phyloP scores from a whole-genome alignment of 2,113 vertebrate genomes.

The Limanda limanda region DNA sequence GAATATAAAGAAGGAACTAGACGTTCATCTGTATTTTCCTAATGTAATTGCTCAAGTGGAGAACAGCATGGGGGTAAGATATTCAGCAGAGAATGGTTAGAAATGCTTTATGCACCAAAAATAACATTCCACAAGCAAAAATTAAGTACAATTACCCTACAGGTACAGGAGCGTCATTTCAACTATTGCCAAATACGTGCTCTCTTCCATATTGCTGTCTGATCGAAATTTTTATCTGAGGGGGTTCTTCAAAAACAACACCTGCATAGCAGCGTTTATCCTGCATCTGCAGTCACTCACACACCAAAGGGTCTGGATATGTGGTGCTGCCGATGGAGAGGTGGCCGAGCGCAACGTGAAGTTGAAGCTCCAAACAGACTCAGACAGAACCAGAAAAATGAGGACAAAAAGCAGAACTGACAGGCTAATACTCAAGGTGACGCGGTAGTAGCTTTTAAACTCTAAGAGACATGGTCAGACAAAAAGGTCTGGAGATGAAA shows the following conservation, averaged over 20 bases:
- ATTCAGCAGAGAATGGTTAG: not conserved
- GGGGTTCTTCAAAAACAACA: conserved; percentile 21
- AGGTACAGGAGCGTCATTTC: not conserved
- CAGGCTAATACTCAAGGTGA: not conserved
- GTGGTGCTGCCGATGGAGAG: not conserved
- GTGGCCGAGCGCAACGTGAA: not conserved
- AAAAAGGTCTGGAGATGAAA: not conserved
- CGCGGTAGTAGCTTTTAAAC: not conserved
- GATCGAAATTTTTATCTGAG: conserved; percentile 9
- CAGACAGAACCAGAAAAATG: not conserved
- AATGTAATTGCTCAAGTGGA: conserved; percentile 39
- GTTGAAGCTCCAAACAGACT: not conserved
- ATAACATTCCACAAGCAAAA: conserved; percentile 14
- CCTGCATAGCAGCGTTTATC: not conserved
- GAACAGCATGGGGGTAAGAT: conserved; percentile 11
- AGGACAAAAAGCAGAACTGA: not conserved
- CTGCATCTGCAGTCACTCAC: conserved; percentile 1
- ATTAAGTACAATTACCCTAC: not conserved
- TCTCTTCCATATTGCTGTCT: not conserved
- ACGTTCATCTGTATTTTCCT: conserved; percentile 31
- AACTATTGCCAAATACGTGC: conserved; percentile 5
- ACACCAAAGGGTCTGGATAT: conserved; percentile 5
- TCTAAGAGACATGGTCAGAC: too few relatives aligned
- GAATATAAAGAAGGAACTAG: conserved; percentile 23
- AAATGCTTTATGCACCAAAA: conserved; percentile 5